These are phyloP conservation scores for Rhagoletis zephyria DNA, from an alignment of 1,140 invertebrate genomes.

Conservation along the genomic window DNA sequence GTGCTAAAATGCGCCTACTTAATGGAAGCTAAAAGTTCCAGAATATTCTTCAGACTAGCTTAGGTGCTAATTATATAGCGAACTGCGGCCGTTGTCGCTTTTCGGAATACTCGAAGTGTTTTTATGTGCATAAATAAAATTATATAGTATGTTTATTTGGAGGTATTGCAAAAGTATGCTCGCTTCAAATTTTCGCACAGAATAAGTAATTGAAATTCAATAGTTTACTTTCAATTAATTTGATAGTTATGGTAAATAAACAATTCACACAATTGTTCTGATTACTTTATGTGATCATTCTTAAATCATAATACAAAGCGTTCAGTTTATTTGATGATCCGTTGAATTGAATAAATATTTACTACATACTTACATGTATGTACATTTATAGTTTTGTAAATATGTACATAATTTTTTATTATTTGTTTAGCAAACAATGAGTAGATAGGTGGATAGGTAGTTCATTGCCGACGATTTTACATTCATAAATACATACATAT, in stretches of 20 bases:
- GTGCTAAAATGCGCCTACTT: no score
- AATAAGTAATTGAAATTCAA: not conserved
- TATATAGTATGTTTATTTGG: not conserved
- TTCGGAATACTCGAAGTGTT: no score
- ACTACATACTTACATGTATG: not conserved
- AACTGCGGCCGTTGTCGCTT: no score
- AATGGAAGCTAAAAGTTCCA: no score
- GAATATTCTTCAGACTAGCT: no score
- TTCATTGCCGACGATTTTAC: no score
- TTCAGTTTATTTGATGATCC: no score
- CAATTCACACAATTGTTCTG: not conserved
- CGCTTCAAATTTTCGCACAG: not conserved
- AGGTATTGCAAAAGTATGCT: not conserved
- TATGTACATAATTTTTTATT: not conserved
- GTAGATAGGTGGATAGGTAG: no score
- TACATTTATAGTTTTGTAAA: not conserved
- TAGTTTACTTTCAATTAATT: not conserved
- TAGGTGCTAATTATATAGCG: no score
- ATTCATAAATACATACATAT: no score
- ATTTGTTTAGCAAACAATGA: constrained; percentile 4
- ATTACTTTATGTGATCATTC: not conserved
- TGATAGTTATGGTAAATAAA: constrained; percentile 18
- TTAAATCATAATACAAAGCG: no score
- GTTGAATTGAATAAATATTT: not conserved
- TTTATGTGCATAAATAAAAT: not conserved